Evolutionary conservation across 2,113 vertebrate species (phyloP), one percentile per base, ranked within the genome.

Genomic region (Aegotheles bennettii): DNA sequence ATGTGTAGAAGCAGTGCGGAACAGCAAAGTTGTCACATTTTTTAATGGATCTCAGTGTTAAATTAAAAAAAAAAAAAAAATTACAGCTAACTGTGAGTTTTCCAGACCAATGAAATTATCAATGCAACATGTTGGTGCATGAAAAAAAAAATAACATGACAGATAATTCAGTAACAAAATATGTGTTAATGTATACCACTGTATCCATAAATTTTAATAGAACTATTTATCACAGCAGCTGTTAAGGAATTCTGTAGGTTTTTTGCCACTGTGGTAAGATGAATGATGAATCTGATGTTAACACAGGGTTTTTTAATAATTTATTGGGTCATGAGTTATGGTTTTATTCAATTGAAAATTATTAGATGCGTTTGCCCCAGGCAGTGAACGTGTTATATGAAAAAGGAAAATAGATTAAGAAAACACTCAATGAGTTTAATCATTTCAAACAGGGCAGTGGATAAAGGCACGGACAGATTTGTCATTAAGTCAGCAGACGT

Each of bases 271-370:
- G 33, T 91, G 82, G 73, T 82, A 92, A 95, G 90, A 97, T 97
- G 95, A 97, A 98, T 97, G 97, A 98, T 97, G 95, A 97, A 96
- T 96, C 90, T 95, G 85, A 98, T 95, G 89, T n/a, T 69, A 95
- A 96, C 18, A 17, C 80, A 87, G 86, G 81, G 57, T 84, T 97
- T 93, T 86, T 98, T 97, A 98, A 98, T 98, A 98, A 98, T 98
- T 98, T 98, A 98, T 97, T 97, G 95, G 96, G 90, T 97, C 97
- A 97, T 98, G 97, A 98, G 97, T 98, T 98, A 98, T 98, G 96
- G 96, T 97, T 98, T 98, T 97, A 96, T 97, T 97, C 97, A 97
- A 98, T 95, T 98, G 97, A 97, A 97, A 97, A 98, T 98, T 98
- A 98, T 98, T 97, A 98, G 91, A 97, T 96, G 94, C 94, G 94